phyloP scores from a whole-genome alignment of 2,888 invertebrate species.

The Troglohyphantes excavatus region DNA sequence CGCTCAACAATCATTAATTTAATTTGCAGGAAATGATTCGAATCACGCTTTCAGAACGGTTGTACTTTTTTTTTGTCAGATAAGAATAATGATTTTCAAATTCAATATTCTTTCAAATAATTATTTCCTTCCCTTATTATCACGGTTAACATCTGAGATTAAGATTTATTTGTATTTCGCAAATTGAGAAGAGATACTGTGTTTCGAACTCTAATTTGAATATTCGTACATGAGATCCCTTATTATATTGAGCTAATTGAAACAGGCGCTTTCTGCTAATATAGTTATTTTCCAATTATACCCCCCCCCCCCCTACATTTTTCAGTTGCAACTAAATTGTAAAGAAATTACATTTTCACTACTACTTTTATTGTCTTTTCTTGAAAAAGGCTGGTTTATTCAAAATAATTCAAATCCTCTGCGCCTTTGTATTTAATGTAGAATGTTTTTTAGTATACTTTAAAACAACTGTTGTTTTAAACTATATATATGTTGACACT shows the following conservation, averaged over 20 bases:
- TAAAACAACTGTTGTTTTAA: no score
- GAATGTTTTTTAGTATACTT: no score
- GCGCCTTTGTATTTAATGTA: no score
- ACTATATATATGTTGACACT: no score
- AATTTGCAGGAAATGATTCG: slow-evolving; percentile 9
- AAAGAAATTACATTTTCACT: no score
- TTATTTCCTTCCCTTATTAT: slow-evolving; percentile 13
- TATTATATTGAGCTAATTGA: slow-evolving; percentile 24
- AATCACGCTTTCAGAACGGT: not conserved
- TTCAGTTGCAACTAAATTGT: no score
- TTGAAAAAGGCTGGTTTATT: no score
- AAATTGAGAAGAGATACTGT: not conserved
- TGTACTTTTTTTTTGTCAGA: not conserved
- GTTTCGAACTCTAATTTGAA: not conserved
- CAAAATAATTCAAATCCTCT: no score
- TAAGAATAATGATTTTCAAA: slow-evolving; percentile 13
- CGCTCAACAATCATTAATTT: slow-evolving; percentile 18
- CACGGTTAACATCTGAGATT: not conserved
- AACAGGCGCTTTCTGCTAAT: not conserved
- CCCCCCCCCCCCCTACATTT: no score
- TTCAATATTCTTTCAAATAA: not conserved
- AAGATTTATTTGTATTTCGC: slow-evolving; percentile 16
- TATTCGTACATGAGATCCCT: not conserved
- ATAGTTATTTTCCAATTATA: not conserved
- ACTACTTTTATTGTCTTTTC: no score